Conservation (phyloP, 1,140 invertebrate genomes). For the Acromyrmex heyeri region DNA sequence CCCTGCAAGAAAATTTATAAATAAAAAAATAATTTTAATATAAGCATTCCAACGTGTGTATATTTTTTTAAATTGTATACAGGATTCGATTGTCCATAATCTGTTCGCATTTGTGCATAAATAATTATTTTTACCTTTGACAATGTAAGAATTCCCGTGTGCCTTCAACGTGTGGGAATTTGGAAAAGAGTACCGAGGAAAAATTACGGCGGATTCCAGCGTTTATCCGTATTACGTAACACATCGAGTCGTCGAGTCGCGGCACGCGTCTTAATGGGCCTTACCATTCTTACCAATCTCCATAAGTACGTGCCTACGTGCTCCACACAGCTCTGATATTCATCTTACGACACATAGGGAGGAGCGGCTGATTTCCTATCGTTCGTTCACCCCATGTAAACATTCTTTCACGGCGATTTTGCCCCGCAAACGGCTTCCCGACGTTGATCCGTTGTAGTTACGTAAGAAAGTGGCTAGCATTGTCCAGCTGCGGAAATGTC, state of each 20-base stretch:
- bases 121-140: no score
- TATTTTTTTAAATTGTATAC: no score
- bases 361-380: constrained; percentile 61
- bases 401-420: constrained; percentile 64
- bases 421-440: constrained; percentile 24
- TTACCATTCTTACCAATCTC: constrained; percentile 4
- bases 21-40: no score
- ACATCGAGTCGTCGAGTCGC: constrained; percentile 6
- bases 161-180: constrained; percentile 12
- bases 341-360: constrained; percentile 19
- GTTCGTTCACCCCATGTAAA: constrained; percentile 67
- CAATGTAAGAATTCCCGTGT: not conserved
- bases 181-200: not conserved
- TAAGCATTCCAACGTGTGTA: no score
- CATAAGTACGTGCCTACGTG: not conserved
- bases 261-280: constrained; percentile 31
- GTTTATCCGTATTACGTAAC: constrained; percentile 20
- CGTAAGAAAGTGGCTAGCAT: constrained; percentile 15
- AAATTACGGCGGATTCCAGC: constrained; percentile 4
- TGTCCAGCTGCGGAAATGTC: not conserved
- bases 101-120: no score
- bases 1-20: no score
- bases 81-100: no score
- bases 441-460: constrained; percentile 8
- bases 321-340: constrained; percentile 15